phyloP scores from a whole-genome alignment of 2,113 vertebrate genomes.

The Cnemophilus loriae region DNA sequence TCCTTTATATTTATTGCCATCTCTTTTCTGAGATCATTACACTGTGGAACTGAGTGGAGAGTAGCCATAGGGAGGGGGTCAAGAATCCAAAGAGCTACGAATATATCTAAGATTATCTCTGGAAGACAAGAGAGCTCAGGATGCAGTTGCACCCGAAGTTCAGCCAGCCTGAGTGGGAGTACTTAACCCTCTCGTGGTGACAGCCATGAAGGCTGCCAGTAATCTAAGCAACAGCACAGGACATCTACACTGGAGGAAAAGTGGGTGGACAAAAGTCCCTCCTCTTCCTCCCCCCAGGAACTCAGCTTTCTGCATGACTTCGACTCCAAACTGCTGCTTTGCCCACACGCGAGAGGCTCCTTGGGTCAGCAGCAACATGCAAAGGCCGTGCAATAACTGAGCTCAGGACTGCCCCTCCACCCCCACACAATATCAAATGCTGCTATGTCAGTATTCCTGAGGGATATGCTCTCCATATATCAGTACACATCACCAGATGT shows the following conservation, averaged over 20 bases:
- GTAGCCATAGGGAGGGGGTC: background rate
- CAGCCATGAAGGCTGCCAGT: background rate
- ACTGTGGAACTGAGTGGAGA: background rate
- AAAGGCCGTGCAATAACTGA: background rate
- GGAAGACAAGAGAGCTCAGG: background rate
- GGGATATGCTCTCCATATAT: background rate
- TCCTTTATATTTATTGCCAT: constrained; percentile 22
- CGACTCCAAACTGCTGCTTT: background rate
- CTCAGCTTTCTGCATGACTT: background rate
- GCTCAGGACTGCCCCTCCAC: background rate
- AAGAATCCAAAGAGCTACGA: background rate
- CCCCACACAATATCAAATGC: background rate
- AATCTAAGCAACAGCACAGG: background rate
- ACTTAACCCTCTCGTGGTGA: background rate
- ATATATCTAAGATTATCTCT: background rate
- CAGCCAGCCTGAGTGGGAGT: background rate
- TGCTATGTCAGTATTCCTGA: background rate
- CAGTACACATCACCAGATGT: background rate
- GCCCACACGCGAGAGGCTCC: background rate
- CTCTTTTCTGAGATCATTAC: constrained; percentile 3
- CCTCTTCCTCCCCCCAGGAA: background rate
- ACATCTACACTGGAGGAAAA: background rate
- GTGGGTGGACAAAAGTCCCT: background rate
- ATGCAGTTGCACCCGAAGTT: background rate
- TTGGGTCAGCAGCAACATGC: background rate